Evolutionary conservation across 2,888 invertebrate genomes (phyloP).

Genomic region (Gryllus longicercus): DNA sequence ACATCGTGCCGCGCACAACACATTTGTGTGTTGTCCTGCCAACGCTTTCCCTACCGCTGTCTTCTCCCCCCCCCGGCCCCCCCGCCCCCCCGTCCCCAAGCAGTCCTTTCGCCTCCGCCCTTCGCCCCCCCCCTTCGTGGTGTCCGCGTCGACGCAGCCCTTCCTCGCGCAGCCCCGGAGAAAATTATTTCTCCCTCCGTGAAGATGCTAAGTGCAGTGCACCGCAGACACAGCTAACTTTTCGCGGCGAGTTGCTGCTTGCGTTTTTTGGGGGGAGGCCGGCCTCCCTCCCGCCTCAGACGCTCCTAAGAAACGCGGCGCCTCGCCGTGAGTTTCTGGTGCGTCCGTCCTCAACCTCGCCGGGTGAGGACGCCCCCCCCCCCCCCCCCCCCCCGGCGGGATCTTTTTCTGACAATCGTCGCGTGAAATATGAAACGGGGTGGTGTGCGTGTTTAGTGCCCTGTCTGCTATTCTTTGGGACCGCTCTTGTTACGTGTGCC

Average conservation of each 20-base stretch:
- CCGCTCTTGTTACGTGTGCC: neutral
- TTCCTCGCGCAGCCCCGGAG: neutral
- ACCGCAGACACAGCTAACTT: constrained; percentile 4
- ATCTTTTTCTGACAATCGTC: constrained; percentile 17
- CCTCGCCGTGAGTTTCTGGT: neutral
- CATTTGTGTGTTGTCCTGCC: constrained; percentile 17
- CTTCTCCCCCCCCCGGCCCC: neutral
- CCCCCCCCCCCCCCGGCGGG: neutral
- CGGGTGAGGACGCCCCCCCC: neutral
- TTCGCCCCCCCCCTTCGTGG: neutral
- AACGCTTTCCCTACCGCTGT: neutral
- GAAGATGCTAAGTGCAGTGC: constrained; percentile 17
- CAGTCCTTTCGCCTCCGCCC: neutral
- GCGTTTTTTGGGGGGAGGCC: neutral
- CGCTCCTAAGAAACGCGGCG: neutral
- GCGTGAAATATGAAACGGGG: constrained; percentile 5
- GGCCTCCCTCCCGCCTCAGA: too few species aligned
- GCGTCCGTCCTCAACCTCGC: neutral
- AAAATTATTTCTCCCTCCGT: constrained; percentile 17
- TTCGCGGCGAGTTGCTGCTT: neutral
- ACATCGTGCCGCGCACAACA: constrained; percentile 17
- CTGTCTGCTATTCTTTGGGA: neutral
- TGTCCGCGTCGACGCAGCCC: neutral
- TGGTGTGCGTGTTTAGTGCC: neutral
- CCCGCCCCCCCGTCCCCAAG: neutral